These are phyloP conservation scores for Seriola rivoliana DNA, from an alignment of 2,113 vertebrate species.

Conservation along the genomic window DNA sequence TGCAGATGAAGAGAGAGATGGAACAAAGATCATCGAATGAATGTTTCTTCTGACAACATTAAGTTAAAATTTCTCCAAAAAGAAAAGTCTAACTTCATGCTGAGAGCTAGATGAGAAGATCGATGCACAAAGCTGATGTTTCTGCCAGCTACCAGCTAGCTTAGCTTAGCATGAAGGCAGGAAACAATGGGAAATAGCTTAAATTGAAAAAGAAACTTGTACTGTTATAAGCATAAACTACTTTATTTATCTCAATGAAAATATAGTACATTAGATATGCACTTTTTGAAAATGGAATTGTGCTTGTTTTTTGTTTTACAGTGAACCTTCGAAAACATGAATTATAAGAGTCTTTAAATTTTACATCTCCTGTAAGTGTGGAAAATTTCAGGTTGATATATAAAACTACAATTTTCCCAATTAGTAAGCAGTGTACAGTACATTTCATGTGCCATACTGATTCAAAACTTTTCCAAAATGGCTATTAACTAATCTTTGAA, in stretches of 20 bases:
- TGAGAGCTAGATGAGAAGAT: too few species aligned
- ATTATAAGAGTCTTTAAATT: background rate
- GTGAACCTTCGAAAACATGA: background rate
- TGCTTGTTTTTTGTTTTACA: too few species aligned
- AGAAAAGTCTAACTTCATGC: background rate
- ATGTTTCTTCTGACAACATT: background rate
- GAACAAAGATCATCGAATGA: background rate
- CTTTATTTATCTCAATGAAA: background rate
- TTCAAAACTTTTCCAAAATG: background rate
- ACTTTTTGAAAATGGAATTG: too few species aligned
- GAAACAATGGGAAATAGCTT: too few species aligned
- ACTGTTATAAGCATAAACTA: background rate
- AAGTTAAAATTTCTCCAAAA: background rate
- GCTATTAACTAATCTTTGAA: too few species aligned
- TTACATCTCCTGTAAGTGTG: background rate
- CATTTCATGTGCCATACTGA: background rate
- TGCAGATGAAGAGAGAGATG: background rate
- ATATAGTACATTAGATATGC: background rate
- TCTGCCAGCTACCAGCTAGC: too few species aligned
- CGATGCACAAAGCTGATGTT: too few species aligned
- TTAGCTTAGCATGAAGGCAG: too few species aligned
- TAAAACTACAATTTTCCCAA: too few species aligned
- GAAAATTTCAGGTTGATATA: too few species aligned
- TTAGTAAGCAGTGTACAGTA: too few species aligned
- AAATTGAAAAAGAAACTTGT: too few species aligned